phyloP scores from a whole-genome alignment of 2,797 vertebrate genomes.

The Nannoperca obscura region DNA sequence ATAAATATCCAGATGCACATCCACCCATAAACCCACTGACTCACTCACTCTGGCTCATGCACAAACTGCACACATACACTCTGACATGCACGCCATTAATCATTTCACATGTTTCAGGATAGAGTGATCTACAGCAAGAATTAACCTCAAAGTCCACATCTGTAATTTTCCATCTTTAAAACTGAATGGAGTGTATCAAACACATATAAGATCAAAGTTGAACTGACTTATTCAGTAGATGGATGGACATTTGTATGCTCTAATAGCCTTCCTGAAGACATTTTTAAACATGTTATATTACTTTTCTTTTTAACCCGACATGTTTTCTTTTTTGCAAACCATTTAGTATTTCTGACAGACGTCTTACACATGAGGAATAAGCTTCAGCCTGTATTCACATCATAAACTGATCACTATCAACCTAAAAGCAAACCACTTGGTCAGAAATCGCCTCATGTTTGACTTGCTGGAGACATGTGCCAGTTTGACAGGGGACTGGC shows the following conservation, averaged over 20 bases:
- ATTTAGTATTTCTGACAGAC: slow-evolving; percentile 26
- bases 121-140: not conserved
- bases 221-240: slow-evolving; percentile 4
- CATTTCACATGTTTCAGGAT: slow-evolving; percentile 1
- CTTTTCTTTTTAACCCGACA: slow-evolving; percentile 13
- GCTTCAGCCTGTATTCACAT: slow-evolving; percentile 33
- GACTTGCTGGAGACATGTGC: slow-evolving; percentile 34
- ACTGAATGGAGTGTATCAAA: slow-evolving; percentile 1
- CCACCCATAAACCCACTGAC: slow-evolving; percentile 66
- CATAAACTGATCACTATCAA: slow-evolving; percentile 45
- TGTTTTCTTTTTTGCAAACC: slow-evolving; percentile 27
- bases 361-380: slow-evolving; percentile 29
- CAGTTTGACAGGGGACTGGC: slow-evolving; percentile 65
- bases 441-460: slow-evolving; percentile 48
- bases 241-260: not conserved
- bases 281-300: slow-evolving; percentile 15
- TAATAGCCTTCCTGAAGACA: not conserved
- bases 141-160: slow-evolving; percentile 14
- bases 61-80: slow-evolving; percentile 27
- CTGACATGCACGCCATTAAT: not conserved
- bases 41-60: slow-evolving; percentile 23
- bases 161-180: slow-evolving; percentile 13
- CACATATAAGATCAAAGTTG: slow-evolving; percentile 24
- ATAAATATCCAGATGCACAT: slow-evolving; percentile 66
- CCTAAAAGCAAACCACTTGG: slow-evolving; percentile 21